Evolutionary conservation across 1,140 invertebrate genomes (phyloP), one percentile per base, ranked within the genome.

Genomic region (Solen grandis): DNA sequence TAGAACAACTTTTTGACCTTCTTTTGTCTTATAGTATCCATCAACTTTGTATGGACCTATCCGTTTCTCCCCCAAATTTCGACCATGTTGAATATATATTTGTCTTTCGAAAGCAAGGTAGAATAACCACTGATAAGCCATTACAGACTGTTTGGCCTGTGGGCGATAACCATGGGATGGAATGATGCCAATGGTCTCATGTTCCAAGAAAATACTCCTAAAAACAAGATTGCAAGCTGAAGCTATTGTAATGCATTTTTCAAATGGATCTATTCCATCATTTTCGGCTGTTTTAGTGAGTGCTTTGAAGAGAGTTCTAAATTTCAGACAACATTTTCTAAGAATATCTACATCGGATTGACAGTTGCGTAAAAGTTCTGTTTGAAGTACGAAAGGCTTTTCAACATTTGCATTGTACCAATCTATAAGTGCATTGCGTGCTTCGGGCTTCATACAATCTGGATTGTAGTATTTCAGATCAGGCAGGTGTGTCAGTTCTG

Each of bases 1-100:
- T n/a, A 63, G 60, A 27, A 60, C 41, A 31, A 59, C 46, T 2
- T 82, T 82, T 31, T 38, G 16, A 3, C 41, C 59, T 1, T 33
- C 16, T 19, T 46, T 52, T 16, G n/a, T 35, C n/a, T 66, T 35
- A 57, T 55, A 33, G n/a, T n/a, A n/a, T n/a, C n/a, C n/a, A n/a
- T n/a, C n/a, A n/a, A n/a, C n/a, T n/a, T n/a, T n/a, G n/a, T 76
- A 81, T 0, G 50, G 25, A 2, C 69, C 46, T n/a, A 62, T 70
- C 29, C 19, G 2, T 2, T 38, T 27, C 36, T 81, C 36, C 10
- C 79, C 59, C 2, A 25, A 13, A 41, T 81, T 81, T 35, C 31
- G 41, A n/a, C n/a, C n/a, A n/a, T n/a, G n/a, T n/a, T n/a, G n/a
- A n/a, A n/a, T n/a, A n/a, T n/a, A n/a, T n/a, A n/a, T n/a, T n/a